phyloP scores from a whole-genome alignment of 2,113 vertebrate species.

The Talpa occidentalis region DNA sequence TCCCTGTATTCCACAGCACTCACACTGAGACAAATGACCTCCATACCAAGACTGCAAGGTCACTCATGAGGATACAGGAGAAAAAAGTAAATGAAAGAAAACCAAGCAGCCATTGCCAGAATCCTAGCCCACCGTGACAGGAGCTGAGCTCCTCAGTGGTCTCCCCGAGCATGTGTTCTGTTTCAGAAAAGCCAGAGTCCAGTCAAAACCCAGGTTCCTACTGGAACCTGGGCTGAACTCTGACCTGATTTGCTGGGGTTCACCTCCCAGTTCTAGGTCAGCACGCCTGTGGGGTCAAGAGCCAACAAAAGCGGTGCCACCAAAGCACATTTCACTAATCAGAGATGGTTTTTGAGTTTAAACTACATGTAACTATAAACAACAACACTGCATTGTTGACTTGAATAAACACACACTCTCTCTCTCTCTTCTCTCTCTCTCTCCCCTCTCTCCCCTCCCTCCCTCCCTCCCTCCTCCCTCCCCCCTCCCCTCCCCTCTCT shows the following conservation, averaged over 20 bases:
- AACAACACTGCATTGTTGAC: background rate
- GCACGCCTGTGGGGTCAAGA: constrained; percentile 73
- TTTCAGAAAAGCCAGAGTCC: constrained; percentile 80
- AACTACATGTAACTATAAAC: constrained; percentile 78
- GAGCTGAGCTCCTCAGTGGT: background rate
- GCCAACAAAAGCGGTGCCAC: constrained; percentile 74
- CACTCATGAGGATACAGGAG: background rate
- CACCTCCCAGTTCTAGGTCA: constrained; percentile 85
- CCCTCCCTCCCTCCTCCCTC: too few relatives aligned
- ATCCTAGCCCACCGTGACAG: background rate
- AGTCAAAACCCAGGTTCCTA: constrained; percentile 79
- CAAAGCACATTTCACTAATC: constrained; percentile 82
- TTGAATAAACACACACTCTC: too few relatives aligned
- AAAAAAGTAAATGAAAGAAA: background rate
- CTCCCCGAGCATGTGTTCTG: constrained; percentile 77
- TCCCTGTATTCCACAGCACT: background rate
- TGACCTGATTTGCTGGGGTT: constrained; percentile 77
- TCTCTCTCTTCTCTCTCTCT: too few relatives aligned
- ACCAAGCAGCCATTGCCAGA: background rate
- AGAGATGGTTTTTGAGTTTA: constrained; percentile 75
- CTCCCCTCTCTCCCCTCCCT: too few relatives aligned
- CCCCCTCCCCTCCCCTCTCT: too few relatives aligned
- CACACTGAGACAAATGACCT: background rate
- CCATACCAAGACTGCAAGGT: background rate
- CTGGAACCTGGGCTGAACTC: constrained; percentile 84